These are phyloP conservation scores for Strigamia maritima DNA, from an alignment of 2,888 invertebrate species.

Conservation along the genomic window DNA sequence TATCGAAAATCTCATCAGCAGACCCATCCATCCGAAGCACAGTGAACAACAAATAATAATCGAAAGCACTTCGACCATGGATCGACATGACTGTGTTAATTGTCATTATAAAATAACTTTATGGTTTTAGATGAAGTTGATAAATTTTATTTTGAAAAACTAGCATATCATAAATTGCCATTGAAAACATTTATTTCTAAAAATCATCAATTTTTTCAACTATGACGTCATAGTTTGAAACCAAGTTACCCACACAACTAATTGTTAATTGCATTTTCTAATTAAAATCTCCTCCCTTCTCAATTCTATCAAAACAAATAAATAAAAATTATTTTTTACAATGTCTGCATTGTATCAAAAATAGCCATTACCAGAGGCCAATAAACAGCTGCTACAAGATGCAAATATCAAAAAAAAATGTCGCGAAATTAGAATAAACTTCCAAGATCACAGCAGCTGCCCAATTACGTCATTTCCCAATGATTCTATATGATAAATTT, in stretches of 20 bases:
- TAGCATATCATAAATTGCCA: too few relatives aligned
- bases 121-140: too few relatives aligned
- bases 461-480: background rate
- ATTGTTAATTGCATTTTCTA: background rate
- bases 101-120: too few relatives aligned
- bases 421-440: background rate
- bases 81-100: too few relatives aligned
- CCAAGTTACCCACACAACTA: background rate
- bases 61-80: too few relatives aligned
- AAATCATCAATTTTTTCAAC: too few relatives aligned
- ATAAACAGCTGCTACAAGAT: background rate
- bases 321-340: background rate
- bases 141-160: too few relatives aligned
- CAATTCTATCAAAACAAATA: background rate
- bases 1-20: too few relatives aligned
- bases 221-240: background rate
- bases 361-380: background rate
- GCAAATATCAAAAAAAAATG: background rate
- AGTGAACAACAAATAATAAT: too few relatives aligned
- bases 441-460: background rate
- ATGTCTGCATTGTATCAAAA: constrained; percentile 4
- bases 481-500: too few relatives aligned
- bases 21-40: too few relatives aligned
- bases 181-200: too few relatives aligned
- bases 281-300: background rate